A percentile compares a stretch with the other conserved stretches of the same genome.
Evolutionary conservation across 2,888 invertebrate species (phyloP).

Genomic region (Carabus problematicus): DNA sequence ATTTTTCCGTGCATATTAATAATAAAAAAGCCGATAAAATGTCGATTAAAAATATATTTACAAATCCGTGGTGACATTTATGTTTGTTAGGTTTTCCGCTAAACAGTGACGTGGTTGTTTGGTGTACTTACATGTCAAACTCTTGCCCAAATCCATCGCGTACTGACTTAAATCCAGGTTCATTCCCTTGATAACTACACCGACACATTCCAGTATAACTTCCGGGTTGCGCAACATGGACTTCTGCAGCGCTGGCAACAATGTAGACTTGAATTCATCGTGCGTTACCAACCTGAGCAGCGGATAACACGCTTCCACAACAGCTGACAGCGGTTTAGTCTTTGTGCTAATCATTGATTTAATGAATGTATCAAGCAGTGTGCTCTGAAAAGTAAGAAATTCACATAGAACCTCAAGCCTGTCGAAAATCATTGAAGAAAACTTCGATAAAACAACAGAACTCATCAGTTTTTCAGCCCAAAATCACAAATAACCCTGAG

Average conservation of each 20-base stretch:
- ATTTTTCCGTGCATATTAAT: no score
- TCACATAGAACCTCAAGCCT: no score
- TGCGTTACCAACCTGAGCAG: constrained; percentile 69
- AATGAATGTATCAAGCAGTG: constrained; percentile 73
- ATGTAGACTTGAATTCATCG: constrained; percentile 73
- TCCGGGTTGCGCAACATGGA: constrained; percentile 94
- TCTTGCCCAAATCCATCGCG: constrained; percentile 80
- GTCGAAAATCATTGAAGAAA: no score
- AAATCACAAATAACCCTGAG: no score
- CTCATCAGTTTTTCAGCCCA: no score
- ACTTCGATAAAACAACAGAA: no score
- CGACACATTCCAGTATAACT: constrained; percentile 82
- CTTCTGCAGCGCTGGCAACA: constrained; percentile 88
- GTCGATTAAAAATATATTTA: no score
- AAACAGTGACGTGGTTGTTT: no score
- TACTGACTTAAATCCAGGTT: constrained; percentile 79
- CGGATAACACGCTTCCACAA: constrained; percentile 71
- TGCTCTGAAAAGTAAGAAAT: constrained; percentile 59
- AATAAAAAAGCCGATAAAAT: no score
- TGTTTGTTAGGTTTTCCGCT: no score
- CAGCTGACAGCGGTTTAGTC: constrained; percentile 72
- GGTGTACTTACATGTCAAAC: constrained; percentile 76
- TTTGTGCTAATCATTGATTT: constrained; percentile 82
- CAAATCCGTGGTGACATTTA: no score
- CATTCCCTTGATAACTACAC: constrained; percentile 74